A percentile compares a stretch with the other conserved stretches of the same genome.
These are phyloP conservation scores for Cladopsammia gracilis DNA, from an alignment of 64 coral and sea anemone genomes.

Conservation along the genomic window DNA sequence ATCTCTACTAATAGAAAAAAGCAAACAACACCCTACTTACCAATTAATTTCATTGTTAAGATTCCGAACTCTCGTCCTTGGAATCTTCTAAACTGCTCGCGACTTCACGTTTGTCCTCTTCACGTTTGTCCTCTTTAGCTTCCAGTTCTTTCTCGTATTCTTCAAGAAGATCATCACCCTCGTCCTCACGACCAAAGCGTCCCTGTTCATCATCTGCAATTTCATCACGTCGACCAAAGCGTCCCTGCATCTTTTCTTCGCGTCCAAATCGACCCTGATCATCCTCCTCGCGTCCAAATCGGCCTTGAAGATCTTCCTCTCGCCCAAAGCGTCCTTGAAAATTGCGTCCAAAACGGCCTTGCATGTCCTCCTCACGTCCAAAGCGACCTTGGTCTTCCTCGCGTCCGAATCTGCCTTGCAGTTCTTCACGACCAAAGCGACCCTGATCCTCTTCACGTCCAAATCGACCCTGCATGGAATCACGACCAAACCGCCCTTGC, in stretches of 20 bases:
- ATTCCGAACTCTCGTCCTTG: slow-evolving; percentile 23
- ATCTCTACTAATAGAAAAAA: no score
- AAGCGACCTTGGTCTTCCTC: slow-evolving; percentile 70
- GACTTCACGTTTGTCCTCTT: not conserved
- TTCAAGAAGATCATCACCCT: not conserved
- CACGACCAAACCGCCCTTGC: slow-evolving; percentile 23
- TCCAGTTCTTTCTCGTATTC: not conserved
- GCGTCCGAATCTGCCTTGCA: slow-evolving; percentile 50
- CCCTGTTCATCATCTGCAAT: slow-evolving; percentile 35
- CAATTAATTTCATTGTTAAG: slow-evolving; percentile 47
- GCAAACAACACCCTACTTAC: not conserved
- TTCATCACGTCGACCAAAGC: slow-evolving; percentile 28
- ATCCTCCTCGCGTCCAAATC: slow-evolving; percentile 12
- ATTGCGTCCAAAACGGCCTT: slow-evolving; percentile 56
- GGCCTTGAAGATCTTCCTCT: slow-evolving; percentile 13
- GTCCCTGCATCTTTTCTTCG: slow-evolving; percentile 25
- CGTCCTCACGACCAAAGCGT: slow-evolving; percentile 53
- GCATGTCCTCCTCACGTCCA: slow-evolving; percentile 11
- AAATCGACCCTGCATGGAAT: slow-evolving; percentile 37
- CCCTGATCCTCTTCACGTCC: slow-evolving; percentile 48
- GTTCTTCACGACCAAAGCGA: slow-evolving; percentile 38
- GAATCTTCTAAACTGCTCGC: slow-evolving; percentile 30
- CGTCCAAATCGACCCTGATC: slow-evolving; percentile 43
- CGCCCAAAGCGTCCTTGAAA: slow-evolving; percentile 42
- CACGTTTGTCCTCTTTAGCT: not conserved